phyloP scores from a whole-genome alignment of 2,113 vertebrate species.

The Leucopsar rothschildi region DNA sequence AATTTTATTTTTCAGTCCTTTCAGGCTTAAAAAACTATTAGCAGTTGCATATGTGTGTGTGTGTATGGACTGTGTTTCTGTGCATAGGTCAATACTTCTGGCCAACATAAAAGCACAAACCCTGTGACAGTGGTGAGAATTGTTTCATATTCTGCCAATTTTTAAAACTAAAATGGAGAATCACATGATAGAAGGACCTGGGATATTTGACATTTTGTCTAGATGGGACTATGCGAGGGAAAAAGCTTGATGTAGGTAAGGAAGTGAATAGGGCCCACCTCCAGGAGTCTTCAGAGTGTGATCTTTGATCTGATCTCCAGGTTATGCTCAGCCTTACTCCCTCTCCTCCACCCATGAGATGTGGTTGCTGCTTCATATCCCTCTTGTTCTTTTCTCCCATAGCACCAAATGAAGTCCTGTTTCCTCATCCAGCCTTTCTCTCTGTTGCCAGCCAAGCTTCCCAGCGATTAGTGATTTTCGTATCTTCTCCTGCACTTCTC shows the following conservation, averaged over 20 bases:
- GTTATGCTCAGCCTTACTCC: not conserved
- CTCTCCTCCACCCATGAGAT: accelerated
- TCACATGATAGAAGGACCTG: not conserved
- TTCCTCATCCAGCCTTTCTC: not conserved
- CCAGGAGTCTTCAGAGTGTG: not conserved
- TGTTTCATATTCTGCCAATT: not conserved
- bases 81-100: not conserved
- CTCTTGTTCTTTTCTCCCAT: not conserved
- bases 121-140: not conserved
- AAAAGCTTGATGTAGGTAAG: not conserved
- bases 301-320: not conserved
- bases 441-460: not conserved
- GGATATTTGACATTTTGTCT: not conserved
- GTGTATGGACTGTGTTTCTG: not conserved
- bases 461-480: not conserved
- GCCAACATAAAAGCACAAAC: not conserved
- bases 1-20: not conserved
- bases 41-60: not conserved
- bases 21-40: not conserved
- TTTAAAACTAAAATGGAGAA: not conserved
- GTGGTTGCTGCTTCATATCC: not conserved
- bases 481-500: not conserved
- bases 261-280: not conserved
- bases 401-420: not conserved
- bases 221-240: not conserved